Base-by-base conservation (phyloP, 2,888 invertebrate genomes). In the Bibio marci region DNA sequence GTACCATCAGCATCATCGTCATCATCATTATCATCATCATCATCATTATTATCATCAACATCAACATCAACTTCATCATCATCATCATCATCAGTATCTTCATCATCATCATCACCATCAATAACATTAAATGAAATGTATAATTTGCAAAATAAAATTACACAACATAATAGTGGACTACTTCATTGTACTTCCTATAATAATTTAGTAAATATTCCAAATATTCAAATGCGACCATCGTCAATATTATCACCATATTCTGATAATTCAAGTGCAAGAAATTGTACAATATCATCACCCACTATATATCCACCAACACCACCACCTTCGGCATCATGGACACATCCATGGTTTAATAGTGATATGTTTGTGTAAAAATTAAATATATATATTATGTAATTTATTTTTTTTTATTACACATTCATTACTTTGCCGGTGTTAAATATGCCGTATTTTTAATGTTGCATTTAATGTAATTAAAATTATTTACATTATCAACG, bases 291-390 rank as follows among this genome's bases (percentile, higher is more conserved):
- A 46, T 61, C 62, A 31, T 62, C 62, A 37, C 63, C 62, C n/a
- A 62, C 62, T 4, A 62, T 62, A 18, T 62, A 60, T 52, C 63
- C 62, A 43, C 62, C 62, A 36, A 62, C 62, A 34, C 62, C 62
- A 40, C 62, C 62, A 38, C 63, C 62, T 36, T 59, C 61, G 31
- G 56, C 61, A 3, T 59, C 62, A 4, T 62, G 62, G 62, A 55
- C 60, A 41, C 61, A 62, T 57, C 62, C 62, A 14, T 62, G 62
- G 62, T 25, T 25, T 25, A 25, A 25, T 7, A 25, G 5, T 10
- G 10, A 25, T 25, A 25, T 7, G 10, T 25, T 25, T 25, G n/a
- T n/a, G n/a, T n/a, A n/a, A n/a, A n/a, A n/a, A n/a, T n/a, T n/a
- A n/a, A n/a, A n/a, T n/a, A n/a, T n/a, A n/a, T n/a, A n/a, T n/a